phyloP scores from a whole-genome alignment of 2,113 vertebrate genomes.

The Gadus chalcogrammus region DNA sequence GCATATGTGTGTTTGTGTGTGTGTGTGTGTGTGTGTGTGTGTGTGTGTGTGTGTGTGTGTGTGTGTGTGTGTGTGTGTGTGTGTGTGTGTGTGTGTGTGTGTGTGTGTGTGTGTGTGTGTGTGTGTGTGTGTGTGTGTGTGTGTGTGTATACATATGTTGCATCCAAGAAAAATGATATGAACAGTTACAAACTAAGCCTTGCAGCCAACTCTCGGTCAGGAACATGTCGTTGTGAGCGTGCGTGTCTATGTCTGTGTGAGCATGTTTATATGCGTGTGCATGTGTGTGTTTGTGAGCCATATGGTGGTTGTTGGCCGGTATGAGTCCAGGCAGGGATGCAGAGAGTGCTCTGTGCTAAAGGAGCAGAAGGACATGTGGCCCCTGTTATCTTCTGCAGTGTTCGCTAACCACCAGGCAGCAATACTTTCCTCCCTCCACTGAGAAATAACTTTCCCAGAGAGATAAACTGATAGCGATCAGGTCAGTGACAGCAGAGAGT shows the following conservation, averaged over 20 bases:
- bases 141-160: slow-evolving; percentile 20
- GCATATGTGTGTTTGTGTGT: slow-evolving; percentile 1
- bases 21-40: neutral
- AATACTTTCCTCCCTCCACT: no score
- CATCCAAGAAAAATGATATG: slow-evolving; percentile 47
- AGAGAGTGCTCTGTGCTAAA: slow-evolving; percentile 42
- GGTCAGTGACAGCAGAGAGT: no score
- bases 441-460: no score
- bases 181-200: slow-evolving; percentile 40
- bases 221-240: slow-evolving; percentile 17
- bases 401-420: slow-evolving; percentile 18
- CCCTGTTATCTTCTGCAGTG: slow-evolving; percentile 25
- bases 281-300: slow-evolving; percentile 34
- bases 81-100: neutral
- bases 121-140: neutral
- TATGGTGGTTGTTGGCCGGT: slow-evolving; percentile 39
- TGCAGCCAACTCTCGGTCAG: slow-evolving; percentile 29
- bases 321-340: slow-evolving; percentile 30
- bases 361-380: slow-evolving; percentile 32
- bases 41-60: neutral
- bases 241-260: slow-evolving; percentile 3
- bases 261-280: neutral
- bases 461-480: no score
- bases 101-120: no score
- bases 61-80: neutral